Percentiles rank a stretch among this genome's conserved stretches.
Conservation (phyloP, 2,888 invertebrate genomes). For the Acleris emargana region DNA sequence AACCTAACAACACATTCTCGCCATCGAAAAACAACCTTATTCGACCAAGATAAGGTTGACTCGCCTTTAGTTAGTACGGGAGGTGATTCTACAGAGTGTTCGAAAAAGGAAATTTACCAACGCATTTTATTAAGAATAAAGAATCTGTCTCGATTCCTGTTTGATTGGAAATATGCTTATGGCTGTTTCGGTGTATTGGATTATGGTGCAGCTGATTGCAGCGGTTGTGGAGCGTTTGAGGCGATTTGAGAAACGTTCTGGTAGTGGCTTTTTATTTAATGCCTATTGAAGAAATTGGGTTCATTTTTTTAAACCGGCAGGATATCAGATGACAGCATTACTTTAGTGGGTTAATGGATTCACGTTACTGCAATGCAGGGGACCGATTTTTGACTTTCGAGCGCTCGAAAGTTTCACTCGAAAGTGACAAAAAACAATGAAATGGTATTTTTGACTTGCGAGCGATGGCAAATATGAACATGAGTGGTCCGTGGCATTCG, state of each 20-base stretch:
- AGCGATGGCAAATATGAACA: no score
- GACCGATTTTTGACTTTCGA: no score
- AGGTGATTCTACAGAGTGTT: constrained; percentile 38
- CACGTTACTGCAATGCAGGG: no score
- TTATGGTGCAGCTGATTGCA: constrained; percentile 68
- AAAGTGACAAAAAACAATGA: no score
- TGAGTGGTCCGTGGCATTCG: no score
- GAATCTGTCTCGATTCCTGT: constrained; percentile 66
- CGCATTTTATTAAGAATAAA: constrained; percentile 78
- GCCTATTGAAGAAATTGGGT: not conserved
- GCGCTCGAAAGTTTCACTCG: no score
- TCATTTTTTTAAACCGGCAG: not conserved
- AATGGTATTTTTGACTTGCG: no score
- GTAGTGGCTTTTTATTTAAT: not conserved
- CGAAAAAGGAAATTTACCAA: constrained; percentile 60
- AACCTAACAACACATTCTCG: constrained; percentile 32
- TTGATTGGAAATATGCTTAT: constrained; percentile 80
- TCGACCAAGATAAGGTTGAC: rapidly evolving
- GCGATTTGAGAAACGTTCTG: constrained; percentile 37
- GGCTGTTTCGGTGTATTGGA: constrained; percentile 65
- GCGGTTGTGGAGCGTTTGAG: constrained; percentile 51
- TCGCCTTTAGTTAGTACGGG: constrained; percentile 16
- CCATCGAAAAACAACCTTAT: constrained; percentile 43
- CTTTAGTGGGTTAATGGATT: no score
- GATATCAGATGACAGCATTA: no score